Conservation (phyloP, 1,140 invertebrate genomes). For the Chironomus striatipennis region DNA sequence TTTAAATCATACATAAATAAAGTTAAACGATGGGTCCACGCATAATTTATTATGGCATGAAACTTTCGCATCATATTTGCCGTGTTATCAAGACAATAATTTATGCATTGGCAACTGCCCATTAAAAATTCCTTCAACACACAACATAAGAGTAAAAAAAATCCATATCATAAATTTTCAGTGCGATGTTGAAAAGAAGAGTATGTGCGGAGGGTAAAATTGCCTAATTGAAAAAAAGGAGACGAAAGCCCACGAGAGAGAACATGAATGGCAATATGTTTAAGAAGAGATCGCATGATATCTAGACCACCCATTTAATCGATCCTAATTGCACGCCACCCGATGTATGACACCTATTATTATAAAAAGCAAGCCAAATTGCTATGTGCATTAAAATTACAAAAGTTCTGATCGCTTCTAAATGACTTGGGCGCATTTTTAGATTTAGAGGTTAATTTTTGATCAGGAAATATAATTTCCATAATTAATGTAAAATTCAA, state of each 20-base stretch:
- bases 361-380: neutral
- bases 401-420: too few relatives aligned
- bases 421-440: too few relatives aligned
- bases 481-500: too few relatives aligned
- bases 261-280: neutral
- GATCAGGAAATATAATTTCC: too few relatives aligned
- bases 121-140: neutral
- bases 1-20: too few relatives aligned
- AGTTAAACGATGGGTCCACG: neutral
- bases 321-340: constrained; percentile 19
- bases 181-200: neutral
- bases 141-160: neutral
- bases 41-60: constrained; percentile 1
- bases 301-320: constrained; percentile 19
- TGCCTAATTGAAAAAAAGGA: neutral
- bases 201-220: neutral
- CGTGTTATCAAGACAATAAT: neutral
- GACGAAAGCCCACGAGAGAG: neutral
- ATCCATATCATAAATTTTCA: constrained; percentile 17
- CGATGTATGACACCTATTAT: constrained; percentile 18
- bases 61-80: neutral
- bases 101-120: neutral
- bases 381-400: neutral
- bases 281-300: neutral
- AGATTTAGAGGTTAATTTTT: too few relatives aligned